These are phyloP conservation scores for Drosophila recens DNA, from an alignment of 2,888 invertebrate species.

Conservation along the genomic window DNA sequence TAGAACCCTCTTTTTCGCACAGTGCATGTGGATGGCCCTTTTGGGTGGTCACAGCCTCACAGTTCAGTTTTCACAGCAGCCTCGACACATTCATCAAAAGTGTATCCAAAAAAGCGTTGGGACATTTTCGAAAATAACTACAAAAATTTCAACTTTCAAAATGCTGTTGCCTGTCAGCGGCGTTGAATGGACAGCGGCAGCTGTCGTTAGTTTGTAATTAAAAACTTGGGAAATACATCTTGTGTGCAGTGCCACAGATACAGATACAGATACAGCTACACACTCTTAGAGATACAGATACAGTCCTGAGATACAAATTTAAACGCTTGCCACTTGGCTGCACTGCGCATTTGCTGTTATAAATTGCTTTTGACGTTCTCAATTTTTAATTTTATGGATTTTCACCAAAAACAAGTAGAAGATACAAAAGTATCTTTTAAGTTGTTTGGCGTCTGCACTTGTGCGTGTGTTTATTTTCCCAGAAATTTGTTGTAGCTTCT, in stretches of 20 bases:
- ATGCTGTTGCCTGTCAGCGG: conserved; percentile 69
- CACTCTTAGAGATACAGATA: conserved; percentile 25
- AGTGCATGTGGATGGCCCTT: conserved; percentile 22
- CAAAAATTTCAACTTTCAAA: conserved; percentile 66
- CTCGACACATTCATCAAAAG: conserved; percentile 72
- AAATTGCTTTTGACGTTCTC: conserved; percentile 76
- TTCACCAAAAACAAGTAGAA: conserved; percentile 24
- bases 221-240: conserved; percentile 72
- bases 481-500: conserved; percentile 66
- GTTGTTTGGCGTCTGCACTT: conserved; percentile 55
- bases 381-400: conserved; percentile 61
- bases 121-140: conserved; percentile 73
- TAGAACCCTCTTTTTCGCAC: not conserved
- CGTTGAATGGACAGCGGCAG: conserved; percentile 74
- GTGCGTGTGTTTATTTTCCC: conserved; percentile 52
- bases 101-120: conserved; percentile 64
- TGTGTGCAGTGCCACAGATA: conserved; percentile 44
- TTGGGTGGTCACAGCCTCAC: conserved; percentile 61
- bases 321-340: conserved; percentile 56
- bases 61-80: conserved; percentile 34
- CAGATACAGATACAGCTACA: conserved; percentile 34
- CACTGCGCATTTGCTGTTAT: conserved; percentile 74
- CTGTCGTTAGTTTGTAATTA: conserved; percentile 83
- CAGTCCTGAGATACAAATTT: conserved; percentile 40
- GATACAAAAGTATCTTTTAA: conserved; percentile 46